These are phyloP conservation scores for Hylaea fasciaria DNA, from an alignment of 2,888 invertebrate genomes.

Conservation along the genomic window DNA sequence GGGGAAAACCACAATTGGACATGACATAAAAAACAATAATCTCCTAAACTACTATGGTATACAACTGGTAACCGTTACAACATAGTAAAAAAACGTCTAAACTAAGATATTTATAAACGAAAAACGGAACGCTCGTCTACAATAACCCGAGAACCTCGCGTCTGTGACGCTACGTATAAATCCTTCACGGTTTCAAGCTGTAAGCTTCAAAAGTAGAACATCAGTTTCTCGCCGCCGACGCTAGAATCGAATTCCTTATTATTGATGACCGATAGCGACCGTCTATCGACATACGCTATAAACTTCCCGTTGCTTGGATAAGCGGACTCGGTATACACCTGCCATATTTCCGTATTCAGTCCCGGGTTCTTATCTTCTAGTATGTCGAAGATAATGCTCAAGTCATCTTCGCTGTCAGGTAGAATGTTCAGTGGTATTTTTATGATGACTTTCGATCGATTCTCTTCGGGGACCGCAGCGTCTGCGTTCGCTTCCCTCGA, in stretches of 20 bases:
- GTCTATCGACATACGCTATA: constrained; percentile 62
- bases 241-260: constrained; percentile 62
- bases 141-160: background rate
- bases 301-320: constrained; percentile 68
- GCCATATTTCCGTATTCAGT: constrained; percentile 72
- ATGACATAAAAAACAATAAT: too few relatives aligned
- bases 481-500: constrained; percentile 30
- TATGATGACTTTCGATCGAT: constrained; percentile 60
- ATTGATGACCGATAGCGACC: constrained; percentile 63
- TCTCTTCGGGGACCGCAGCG: constrained; percentile 40
- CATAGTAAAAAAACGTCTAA: too few relatives aligned
- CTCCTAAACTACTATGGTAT: too few relatives aligned
- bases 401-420: constrained; percentile 68
- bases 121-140: too few relatives aligned
- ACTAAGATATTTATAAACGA: background rate
- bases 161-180: background rate
- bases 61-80: too few relatives aligned
- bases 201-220: constrained; percentile 59
- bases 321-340: constrained; percentile 53
- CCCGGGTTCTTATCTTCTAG: constrained; percentile 76
- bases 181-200: too few relatives aligned
- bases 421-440: constrained; percentile 66
- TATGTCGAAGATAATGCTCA: constrained; percentile 70
- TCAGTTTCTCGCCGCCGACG: constrained; percentile 67
- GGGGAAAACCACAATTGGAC: too few relatives aligned